These are phyloP conservation scores for Coptotermes formosanus DNA, from an alignment of 1,140 invertebrate species.

Conservation along the genomic window DNA sequence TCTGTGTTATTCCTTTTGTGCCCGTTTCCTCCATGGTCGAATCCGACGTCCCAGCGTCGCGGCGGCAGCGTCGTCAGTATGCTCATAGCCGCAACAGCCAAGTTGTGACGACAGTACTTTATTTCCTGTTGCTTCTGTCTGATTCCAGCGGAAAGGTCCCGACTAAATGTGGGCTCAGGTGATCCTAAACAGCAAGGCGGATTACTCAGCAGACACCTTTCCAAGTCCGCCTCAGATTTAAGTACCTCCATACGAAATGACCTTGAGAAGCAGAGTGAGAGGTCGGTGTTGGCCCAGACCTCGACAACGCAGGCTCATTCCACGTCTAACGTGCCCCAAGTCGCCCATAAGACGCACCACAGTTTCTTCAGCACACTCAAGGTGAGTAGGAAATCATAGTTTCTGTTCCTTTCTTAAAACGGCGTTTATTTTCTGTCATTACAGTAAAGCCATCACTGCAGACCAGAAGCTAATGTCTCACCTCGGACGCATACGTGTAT, in stretches of 20 bases:
- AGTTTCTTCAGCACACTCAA: conserved; percentile 68
- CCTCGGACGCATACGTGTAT: too few relatives aligned
- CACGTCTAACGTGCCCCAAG: conserved; percentile 41
- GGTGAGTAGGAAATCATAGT: conserved; percentile 38
- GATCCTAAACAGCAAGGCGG: not conserved
- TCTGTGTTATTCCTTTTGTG: not conserved
- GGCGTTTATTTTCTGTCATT: too few relatives aligned
- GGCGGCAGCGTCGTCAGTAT: not conserved
- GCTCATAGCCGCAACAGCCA: not conserved
- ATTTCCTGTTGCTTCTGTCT: conserved; percentile 16
- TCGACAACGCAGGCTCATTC: conserved; percentile 47
- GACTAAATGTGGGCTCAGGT: conserved; percentile 33
- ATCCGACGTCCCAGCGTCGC: not conserved
- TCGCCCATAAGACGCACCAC: conserved; percentile 62
- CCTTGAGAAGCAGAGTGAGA: not conserved
- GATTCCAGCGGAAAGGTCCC: conserved; percentile 34
- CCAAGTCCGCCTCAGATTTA: conserved; percentile 50
- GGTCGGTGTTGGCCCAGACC: not conserved
- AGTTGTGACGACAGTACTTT: not conserved
- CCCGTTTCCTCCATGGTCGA: not conserved
- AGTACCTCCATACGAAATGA: conserved; percentile 37
- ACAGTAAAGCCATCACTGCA: too few relatives aligned
- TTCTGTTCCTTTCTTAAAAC: too few relatives aligned
- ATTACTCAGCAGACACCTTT: conserved; percentile 45
- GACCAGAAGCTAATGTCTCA: too few relatives aligned